A percentile compares a stretch with the other conserved stretches of the same genome.
Conservation (phyloP, 2,888 invertebrate species). For the Drosophila barbarae region DNA sequence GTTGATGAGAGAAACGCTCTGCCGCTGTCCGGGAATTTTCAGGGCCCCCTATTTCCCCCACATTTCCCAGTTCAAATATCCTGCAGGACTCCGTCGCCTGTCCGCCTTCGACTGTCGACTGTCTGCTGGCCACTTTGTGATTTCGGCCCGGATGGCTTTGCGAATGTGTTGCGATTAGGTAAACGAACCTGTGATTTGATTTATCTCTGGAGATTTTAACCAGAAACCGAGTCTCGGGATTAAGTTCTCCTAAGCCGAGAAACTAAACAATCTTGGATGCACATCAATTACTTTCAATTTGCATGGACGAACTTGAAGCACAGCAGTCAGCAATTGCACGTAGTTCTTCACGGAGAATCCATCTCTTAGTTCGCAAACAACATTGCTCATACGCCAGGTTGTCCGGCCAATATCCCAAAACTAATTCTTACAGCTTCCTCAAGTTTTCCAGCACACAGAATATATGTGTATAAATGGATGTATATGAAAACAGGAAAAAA, state of each 20-base stretch:
- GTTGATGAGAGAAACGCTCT: constrained; percentile 54
- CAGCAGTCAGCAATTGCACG: not conserved
- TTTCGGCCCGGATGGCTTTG: constrained; percentile 53
- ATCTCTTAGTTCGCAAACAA: not conserved
- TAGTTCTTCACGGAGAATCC: not conserved
- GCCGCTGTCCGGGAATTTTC: constrained; percentile 42
- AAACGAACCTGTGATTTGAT: constrained; percentile 55
- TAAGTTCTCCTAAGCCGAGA: not conserved
- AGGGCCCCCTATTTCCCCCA: constrained; percentile 1
- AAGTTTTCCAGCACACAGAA: constrained; percentile 25
- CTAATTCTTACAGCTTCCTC: constrained; percentile 32
- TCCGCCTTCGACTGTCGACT: constrained; percentile 18
- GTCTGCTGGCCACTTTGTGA: constrained; percentile 36
- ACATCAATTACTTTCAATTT: constrained; percentile 27
- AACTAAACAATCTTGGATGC: constrained; percentile 5
- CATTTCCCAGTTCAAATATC: constrained; percentile 29
- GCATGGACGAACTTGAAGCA: not conserved
- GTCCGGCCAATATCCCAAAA: constrained; percentile 29
- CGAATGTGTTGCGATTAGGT: constrained; percentile 66
- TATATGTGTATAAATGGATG: not conserved
- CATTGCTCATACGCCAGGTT: constrained; percentile 25
- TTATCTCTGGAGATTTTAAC: constrained; percentile 55
- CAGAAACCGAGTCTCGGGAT: constrained; percentile 13
- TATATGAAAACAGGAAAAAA: constrained; percentile 21
- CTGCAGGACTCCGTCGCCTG: constrained; percentile 21